Evolutionary conservation across 2,888 invertebrate genomes (phyloP), one percentile per base, ranked within the genome.

Genomic region (Drosophila demipolita): DNA sequence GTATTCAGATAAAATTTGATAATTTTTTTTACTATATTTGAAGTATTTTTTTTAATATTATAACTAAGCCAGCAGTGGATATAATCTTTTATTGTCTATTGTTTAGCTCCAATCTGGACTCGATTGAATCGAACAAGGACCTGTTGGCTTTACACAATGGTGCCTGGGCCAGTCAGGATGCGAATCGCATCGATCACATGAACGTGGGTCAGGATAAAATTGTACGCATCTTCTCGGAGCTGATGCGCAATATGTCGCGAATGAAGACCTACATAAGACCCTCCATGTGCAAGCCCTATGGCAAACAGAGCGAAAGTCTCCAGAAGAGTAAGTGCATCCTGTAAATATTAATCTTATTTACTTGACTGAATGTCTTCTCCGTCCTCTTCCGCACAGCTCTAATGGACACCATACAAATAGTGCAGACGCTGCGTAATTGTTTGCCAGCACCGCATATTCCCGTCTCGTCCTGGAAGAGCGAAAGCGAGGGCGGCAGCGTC

Each of bases 201-300:
- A 93, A 93, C 88, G 94, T 95, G 54, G 97, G 97, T 0, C 97
- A 97, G 93, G 97, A 97, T 93, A 97, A 97, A 89, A 97, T 97
- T 73, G 96, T 97, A 69, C 94, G 97, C 73, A 96, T 97, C 23
- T 97, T 97, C 93, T 95, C 96, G 0, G 97, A 97, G 93, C 95
- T 97, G 54, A 97, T 97, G 95, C 96, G 97, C 90, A 97, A 97
- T 93, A 96, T 97, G 96, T 96, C 96, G 83, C 95, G 97, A 90
- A 97, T 97, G 97, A 97, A 97, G 92, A 96, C 97, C 57, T 97
- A 97, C 91, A 97, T 97, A 84, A 95, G 97, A 66, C 97, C 97
- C 73, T 96, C 97, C 70, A 97, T 97, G 97, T 97, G 97, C 70
- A 97, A 97, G 93, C 97, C 97, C 29, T 97, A 97, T 93, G 97